Conservation (phyloP, 1,140 invertebrate species). For the Cydia pomonella region DNA sequence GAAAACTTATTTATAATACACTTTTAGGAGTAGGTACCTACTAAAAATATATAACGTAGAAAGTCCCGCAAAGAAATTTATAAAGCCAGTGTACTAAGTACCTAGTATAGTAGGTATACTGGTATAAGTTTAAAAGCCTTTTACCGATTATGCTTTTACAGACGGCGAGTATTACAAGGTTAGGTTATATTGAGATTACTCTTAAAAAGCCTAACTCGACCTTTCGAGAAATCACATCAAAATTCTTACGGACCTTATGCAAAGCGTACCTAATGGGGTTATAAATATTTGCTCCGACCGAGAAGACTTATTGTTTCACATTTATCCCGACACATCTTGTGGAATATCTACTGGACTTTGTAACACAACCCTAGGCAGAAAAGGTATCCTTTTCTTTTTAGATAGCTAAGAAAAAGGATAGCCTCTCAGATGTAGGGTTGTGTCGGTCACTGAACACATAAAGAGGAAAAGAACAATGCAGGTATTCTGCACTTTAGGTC, state of each 20-base stretch:
- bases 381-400: not conserved
- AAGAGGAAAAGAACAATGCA: not conserved
- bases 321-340: slow-evolving; percentile 1
- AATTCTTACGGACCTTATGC: not conserved
- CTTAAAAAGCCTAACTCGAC: not conserved
- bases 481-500: not conserved
- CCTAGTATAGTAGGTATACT: too few species aligned
- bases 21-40: too few species aligned
- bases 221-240: not conserved
- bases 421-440: not conserved
- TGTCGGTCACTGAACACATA: not conserved
- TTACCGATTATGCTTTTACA: not conserved
- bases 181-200: not conserved
- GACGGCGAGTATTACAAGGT: not conserved
- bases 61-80: too few species aligned
- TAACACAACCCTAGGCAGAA: not conserved
- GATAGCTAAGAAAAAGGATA: not conserved
- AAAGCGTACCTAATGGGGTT: slow-evolving; percentile 25
- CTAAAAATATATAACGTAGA: too few species aligned
- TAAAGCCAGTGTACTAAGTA: too few species aligned
- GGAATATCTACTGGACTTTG: not conserved
- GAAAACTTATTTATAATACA: too few species aligned
- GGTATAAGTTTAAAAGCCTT: not conserved
- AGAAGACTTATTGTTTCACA: slow-evolving; percentile 26
- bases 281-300: slow-evolving; percentile 16